Percentiles rank a stretch among this genome's conserved stretches.
These are phyloP conservation scores for Eupithecia pulchellata DNA, from an alignment of 2,888 invertebrate genomes.

Conservation along the genomic window DNA sequence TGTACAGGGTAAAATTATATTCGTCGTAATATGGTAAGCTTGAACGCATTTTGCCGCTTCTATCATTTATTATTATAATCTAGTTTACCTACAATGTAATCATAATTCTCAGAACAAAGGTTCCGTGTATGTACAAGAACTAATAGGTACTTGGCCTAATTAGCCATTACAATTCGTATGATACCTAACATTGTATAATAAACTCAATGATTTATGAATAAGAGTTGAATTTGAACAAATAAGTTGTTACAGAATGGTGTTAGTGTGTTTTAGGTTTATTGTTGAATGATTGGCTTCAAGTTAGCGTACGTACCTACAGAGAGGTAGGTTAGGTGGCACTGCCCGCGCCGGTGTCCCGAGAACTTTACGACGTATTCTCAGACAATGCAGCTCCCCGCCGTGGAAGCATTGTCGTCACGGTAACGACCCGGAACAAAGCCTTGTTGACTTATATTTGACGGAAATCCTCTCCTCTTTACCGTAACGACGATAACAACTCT, in stretches of 20 bases:
- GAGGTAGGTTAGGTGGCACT: not conserved
- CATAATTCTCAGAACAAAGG: not conserved
- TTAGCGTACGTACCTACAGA: not conserved
- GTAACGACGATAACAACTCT: not conserved
- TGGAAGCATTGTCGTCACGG: not conserved
- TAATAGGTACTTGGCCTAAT: not conserved
- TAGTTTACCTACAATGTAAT: constrained; percentile 11
- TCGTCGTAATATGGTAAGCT: constrained; percentile 34
- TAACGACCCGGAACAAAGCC: not conserved
- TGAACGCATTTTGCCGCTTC: constrained; percentile 34
- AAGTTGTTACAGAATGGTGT: constrained; percentile 41
- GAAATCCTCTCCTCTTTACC: not conserved
- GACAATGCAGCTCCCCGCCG: constrained; percentile 3
- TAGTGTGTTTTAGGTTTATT: constrained; percentile 51
- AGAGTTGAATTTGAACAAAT: constrained; percentile 21
- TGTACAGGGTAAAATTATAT: constrained; percentile 75
- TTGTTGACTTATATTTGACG: constrained; percentile 7
- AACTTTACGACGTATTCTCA: constrained; percentile 3
- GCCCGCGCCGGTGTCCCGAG: not conserved
- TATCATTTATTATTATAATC: constrained; percentile 19
- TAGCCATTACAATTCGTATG: not conserved
- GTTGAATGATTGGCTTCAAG: constrained; percentile 48
- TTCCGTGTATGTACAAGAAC: not conserved
- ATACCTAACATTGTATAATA: constrained; percentile 23
- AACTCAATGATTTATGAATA: constrained; percentile 13